These are phyloP conservation scores for Monodelphis domestica DNA, from an alignment of 2,797 vertebrate genomes.

Conservation along the genomic window DNA sequence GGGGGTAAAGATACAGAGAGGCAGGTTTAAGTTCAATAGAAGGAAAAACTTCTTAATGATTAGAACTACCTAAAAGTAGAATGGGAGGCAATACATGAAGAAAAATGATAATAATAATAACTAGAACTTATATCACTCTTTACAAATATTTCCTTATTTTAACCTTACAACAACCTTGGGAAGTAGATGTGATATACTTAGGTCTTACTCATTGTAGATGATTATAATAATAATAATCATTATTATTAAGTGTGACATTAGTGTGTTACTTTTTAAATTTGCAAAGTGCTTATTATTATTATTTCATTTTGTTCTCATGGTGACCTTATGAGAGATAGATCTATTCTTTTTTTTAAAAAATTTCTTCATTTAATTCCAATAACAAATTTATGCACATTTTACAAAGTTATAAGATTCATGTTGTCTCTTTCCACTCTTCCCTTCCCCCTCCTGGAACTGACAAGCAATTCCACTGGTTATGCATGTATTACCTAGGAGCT, in stretches of 20 bases:
- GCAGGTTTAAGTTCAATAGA: neutral
- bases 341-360: too few relatives aligned
- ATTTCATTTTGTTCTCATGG: neutral
- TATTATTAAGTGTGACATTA: neutral
- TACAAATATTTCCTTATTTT: neutral
- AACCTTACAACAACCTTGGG: neutral
- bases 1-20: neutral
- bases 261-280: neutral
- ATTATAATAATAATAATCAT: neutral
- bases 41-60: neutral
- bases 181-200: neutral
- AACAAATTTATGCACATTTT: too few relatives aligned
- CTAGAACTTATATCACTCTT: neutral
- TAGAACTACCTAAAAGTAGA: neutral
- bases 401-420: too few relatives aligned
- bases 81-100: neutral
- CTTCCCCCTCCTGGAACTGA: too few relatives aligned
- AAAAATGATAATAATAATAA: neutral
- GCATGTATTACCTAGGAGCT: too few relatives aligned
- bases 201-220: neutral
- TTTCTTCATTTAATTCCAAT: too few relatives aligned
- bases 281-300: neutral
- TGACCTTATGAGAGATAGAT: neutral
- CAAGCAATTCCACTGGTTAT: too few relatives aligned
- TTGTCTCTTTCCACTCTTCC: too few relatives aligned